Evolutionary conservation across 2,888 invertebrate genomes (phyloP).

Genomic region (Dromius quadrimaculatus): DNA sequence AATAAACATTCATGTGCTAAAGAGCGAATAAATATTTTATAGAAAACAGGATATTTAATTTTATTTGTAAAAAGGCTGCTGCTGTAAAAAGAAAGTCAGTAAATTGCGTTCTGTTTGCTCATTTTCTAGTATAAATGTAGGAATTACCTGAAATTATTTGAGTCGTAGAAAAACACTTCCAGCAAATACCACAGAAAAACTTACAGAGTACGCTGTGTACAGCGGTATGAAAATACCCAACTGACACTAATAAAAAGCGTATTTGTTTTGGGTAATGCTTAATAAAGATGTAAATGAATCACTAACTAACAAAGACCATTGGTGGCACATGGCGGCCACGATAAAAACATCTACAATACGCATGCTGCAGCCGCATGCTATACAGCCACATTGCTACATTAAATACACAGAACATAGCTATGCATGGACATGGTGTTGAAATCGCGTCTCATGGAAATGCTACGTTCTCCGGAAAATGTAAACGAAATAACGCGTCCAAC

Average conservation of each 20-base stretch:
- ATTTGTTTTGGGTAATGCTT: conserved; percentile 44
- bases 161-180: conserved; percentile 16
- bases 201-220: background rate
- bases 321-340: conserved; percentile 25
- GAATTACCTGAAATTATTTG: conserved; percentile 45
- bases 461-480: conserved; percentile 26
- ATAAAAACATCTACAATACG: conserved; percentile 33
- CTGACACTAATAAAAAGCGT: conserved; percentile 37
- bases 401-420: conserved; percentile 3
- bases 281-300: conserved; percentile 46
- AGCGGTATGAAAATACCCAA: conserved; percentile 8
- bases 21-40: conserved; percentile 27
- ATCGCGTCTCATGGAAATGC: conserved; percentile 18
- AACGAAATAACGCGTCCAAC: conserved; percentile 29
- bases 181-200: conserved; percentile 28
- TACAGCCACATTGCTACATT: background rate
- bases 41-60: conserved; percentile 20
- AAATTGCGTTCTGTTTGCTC: conserved; percentile 30
- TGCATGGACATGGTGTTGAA: too few relatives aligned
- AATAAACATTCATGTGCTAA: conserved; percentile 4
- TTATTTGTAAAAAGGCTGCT: conserved; percentile 8
- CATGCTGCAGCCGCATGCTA: background rate
- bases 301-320: conserved; percentile 43
- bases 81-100: conserved; percentile 37
- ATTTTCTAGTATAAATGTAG: conserved; percentile 30